phyloP scores from a whole-genome alignment of 2,113 vertebrate genomes.

The Dromas ardeola region DNA sequence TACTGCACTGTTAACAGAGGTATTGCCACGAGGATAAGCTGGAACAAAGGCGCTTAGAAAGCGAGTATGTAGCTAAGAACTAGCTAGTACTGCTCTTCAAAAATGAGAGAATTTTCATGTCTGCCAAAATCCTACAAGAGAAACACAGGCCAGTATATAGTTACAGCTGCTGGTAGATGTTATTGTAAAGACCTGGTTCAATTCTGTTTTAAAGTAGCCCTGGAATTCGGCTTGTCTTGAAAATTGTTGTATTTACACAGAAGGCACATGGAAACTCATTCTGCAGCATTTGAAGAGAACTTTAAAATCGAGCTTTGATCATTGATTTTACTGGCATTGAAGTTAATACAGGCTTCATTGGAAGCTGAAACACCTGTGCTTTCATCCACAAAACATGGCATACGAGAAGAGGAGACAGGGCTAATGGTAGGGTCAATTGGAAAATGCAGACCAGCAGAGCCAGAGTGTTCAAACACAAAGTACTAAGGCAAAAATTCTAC shows the following conservation, averaged over 20 bases:
- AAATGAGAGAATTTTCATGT: not conserved
- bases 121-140: not conserved
- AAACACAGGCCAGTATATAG: not conserved
- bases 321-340: not conserved
- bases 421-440: accelerated
- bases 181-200: not conserved
- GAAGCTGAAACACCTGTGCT: not conserved
- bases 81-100: not conserved
- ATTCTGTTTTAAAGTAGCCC: not conserved
- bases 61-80: no score
- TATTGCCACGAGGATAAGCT: not conserved
- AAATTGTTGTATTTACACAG: not conserved
- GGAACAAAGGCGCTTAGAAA: not conserved
- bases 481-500: not conserved
- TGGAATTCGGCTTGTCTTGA: not conserved
- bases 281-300: not conserved
- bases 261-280: not conserved
- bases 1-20: not conserved
- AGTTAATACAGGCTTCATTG: not conserved
- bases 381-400: not conserved
- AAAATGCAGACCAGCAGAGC: not conserved
- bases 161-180: not conserved
- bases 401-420: not conserved
- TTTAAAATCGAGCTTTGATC: not conserved
- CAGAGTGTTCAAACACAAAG: not conserved